Evolutionary conservation across 2,888 invertebrate species (phyloP).

Genomic region (Hartigia nigra): DNA sequence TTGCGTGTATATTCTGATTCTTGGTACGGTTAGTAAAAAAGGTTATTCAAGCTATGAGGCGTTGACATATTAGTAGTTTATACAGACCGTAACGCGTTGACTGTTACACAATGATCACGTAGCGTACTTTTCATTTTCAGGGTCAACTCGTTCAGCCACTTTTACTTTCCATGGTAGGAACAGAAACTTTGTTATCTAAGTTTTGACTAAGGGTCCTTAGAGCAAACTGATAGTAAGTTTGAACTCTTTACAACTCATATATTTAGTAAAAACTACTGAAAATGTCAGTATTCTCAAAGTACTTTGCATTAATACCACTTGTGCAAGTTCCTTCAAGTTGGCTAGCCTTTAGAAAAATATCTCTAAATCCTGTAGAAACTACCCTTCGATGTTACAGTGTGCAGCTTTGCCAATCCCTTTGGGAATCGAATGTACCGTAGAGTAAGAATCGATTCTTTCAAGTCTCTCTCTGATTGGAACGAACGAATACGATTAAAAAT

Average conservation of each 20-base stretch:
- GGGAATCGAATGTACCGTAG: neutral
- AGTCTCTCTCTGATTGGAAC: neutral
- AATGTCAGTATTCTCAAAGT: neutral
- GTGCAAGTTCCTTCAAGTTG: neutral
- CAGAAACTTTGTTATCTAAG: neutral
- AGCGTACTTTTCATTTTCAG: slow-evolving; percentile 25
- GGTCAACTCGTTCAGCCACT: slow-evolving; percentile 24
- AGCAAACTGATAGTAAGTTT: neutral
- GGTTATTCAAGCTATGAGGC: neutral
- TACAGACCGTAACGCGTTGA: neutral
- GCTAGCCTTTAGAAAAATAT: neutral
- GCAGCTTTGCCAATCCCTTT: neutral
- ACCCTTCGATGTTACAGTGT: neutral
- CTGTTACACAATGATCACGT: slow-evolving; percentile 12
- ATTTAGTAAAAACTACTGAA: neutral
- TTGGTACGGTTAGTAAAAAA: neutral
- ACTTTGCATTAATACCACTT: no score
- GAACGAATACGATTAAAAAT: neutral
- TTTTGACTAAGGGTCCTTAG: neutral
- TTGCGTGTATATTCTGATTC: neutral
- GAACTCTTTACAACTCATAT: neutral
- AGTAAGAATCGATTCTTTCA: neutral
- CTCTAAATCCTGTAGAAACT: neutral
- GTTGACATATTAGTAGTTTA: neutral
- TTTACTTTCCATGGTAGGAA: slow-evolving; percentile 21